phyloP scores from a whole-genome alignment of 1,140 invertebrate species.

The Nebria ingens region DNA sequence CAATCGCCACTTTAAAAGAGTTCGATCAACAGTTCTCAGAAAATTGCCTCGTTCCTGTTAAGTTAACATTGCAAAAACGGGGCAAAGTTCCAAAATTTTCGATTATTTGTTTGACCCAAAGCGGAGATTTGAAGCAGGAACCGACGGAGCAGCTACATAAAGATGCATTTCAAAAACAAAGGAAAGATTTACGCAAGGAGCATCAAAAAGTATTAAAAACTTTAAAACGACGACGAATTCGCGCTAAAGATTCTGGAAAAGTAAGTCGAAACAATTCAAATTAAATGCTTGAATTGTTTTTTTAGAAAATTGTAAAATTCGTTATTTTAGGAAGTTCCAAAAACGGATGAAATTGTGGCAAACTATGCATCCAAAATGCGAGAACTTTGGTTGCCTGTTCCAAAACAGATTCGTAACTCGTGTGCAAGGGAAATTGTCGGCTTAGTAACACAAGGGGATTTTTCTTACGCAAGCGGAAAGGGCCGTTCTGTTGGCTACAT shows the following conservation, averaged over 20 bases:
- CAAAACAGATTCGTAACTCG: conserved; percentile 44
- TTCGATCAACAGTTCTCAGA: conserved; percentile 15
- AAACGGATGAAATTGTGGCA: conserved; percentile 32
- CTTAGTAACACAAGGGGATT: conserved; percentile 57
- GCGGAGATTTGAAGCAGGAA: conserved; percentile 42
- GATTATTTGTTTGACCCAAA: conserved; percentile 52
- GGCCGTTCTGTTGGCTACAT: conserved; percentile 59
- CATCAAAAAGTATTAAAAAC: conserved; percentile 51
- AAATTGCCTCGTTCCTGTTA: conserved; percentile 44
- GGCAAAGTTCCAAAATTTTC: conserved; percentile 43
- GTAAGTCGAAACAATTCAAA: conserved; percentile 10
- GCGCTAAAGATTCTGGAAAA: conserved; percentile 36
- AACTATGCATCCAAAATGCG: conserved; percentile 51
- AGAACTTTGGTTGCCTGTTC: conserved; percentile 54
- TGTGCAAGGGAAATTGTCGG: conserved; percentile 60
- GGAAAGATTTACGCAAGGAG: conserved; percentile 42
- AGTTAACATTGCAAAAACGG: conserved; percentile 36
- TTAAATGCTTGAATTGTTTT: conserved; percentile 11
- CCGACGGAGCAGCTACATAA: conserved; percentile 43
- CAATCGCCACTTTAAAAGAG: conserved; percentile 14
- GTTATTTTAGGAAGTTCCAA: conserved; percentile 25
- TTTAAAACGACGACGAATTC: conserved; percentile 42
- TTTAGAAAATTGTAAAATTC: conserved; percentile 12
- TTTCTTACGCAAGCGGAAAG: conserved; percentile 53
- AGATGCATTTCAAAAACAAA: conserved; percentile 45